A percentile compares a stretch with the other conserved stretches of the same genome.
These are phyloP conservation scores for Eristalis pertinax DNA, from an alignment of 2,888 invertebrate genomes.

Conservation along the genomic window DNA sequence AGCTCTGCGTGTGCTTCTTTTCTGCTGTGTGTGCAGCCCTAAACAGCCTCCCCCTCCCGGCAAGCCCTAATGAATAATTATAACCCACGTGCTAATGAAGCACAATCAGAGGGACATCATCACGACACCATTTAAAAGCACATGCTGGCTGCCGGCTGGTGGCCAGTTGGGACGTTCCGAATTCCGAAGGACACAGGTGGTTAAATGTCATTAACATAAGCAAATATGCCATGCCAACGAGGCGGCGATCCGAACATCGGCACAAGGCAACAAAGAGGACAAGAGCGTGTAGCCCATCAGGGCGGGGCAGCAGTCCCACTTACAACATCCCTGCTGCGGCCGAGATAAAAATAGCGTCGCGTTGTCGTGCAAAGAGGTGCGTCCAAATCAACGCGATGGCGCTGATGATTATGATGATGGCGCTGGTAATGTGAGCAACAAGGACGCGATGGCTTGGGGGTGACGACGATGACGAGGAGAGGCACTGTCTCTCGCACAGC, in stretches of 20 bases:
- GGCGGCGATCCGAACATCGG: not conserved
- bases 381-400: constrained; percentile 23
- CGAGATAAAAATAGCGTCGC: constrained; percentile 37
- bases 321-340: constrained; percentile 21
- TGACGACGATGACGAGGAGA: no score
- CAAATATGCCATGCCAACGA: constrained; percentile 21
- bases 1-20: no score
- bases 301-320: not conserved
- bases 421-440: not conserved
- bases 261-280: not conserved
- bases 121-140: constrained; percentile 27
- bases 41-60: not conserved
- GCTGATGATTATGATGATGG: constrained; percentile 20
- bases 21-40: not conserved
- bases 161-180: not conserved
- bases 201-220: constrained; percentile 50
- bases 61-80: constrained; percentile 39
- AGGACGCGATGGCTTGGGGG: not conserved
- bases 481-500: not conserved
- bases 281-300: not conserved
- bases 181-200: constrained; percentile 45
- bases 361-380: constrained; percentile 29
- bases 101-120: constrained; percentile 20
- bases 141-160: not conserved
- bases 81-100: constrained; percentile 31